Percentiles rank a stretch among this genome's conserved stretches.
These are phyloP conservation scores for Cotesia glomerata DNA, from an alignment of 1,140 invertebrate species.

Conservation along the genomic window DNA sequence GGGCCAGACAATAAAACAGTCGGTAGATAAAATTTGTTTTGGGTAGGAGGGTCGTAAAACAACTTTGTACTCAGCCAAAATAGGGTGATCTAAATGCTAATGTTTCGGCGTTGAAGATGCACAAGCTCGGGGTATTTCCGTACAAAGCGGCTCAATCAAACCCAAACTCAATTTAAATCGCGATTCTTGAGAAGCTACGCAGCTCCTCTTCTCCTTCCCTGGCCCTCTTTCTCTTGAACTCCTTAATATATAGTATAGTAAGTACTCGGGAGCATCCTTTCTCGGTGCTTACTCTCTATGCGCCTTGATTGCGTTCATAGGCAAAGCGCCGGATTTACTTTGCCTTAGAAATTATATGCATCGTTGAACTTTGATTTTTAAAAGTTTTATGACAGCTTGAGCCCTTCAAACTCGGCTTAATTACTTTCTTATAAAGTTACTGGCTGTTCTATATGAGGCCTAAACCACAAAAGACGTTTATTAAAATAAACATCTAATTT, in stretches of 20 bases:
- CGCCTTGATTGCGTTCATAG: constrained; percentile 6
- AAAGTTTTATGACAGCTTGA: too few relatives aligned
- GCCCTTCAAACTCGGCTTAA: too few relatives aligned
- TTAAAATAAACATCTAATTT: too few relatives aligned
- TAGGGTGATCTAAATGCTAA: constrained; percentile 43
- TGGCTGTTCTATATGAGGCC: too few relatives aligned
- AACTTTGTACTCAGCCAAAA: constrained; percentile 34
- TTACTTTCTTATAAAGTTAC: too few relatives aligned
- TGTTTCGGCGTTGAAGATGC: constrained; percentile 17
- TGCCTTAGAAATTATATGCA: too few relatives aligned
- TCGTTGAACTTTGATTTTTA: too few relatives aligned
- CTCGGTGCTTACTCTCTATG: constrained; percentile 1
- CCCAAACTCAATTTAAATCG: constrained; percentile 40
- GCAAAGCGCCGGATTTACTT: not conserved
- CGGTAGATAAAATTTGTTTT: not conserved
- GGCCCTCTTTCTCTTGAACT: not conserved
- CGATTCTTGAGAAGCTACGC: constrained; percentile 32
- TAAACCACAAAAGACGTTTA: too few relatives aligned
- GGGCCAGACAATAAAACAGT: not conserved
- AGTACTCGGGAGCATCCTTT: not conserved
- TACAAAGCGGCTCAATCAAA: constrained; percentile 35
- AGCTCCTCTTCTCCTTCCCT: not conserved
- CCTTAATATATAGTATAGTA: too few relatives aligned
- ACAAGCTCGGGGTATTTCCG: constrained; percentile 7
- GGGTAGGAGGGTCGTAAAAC: constrained; percentile 33